Evolutionary conservation across 2,888 invertebrate genomes (phyloP), one percentile per base, ranked within the genome.

Genomic region (Linnaemya tessellans): DNA sequence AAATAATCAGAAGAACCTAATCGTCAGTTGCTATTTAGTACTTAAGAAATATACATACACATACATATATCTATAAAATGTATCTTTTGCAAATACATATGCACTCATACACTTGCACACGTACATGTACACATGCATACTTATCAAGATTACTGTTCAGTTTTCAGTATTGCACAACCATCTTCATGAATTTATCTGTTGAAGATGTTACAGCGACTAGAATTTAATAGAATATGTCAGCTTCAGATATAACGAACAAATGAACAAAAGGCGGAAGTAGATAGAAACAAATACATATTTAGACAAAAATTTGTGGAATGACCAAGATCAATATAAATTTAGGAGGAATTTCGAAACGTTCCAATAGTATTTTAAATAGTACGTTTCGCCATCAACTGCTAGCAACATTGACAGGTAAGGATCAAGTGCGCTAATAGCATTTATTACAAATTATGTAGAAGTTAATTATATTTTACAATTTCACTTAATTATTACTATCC

Each of bases 321-420:
- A 43, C 9, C 3, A 71, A 71, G 18, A n/a, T 74, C 3, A 51
- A 64, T 0, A 38, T 74, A 41, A 71, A 71, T 35, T 65, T 54
- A 41, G 49, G 49, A 58, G 2, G 10, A 49, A 46, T 68, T 15
- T 51, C 81, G 10, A 58, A 84, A 46, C 77, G 78, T 43, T 30
- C 77, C 0, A 73, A 84, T 46, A 71, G 86, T 18, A 77, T 87
- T 41, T 54, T 85, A 38, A 86, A 79, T 43, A 67, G n/a, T 0
- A 81, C 70, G 15, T 89, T 86, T n/a, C 88, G 89, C 1, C 87
- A 87, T 58, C 90, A 90, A 60, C 74, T 90, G 0, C 22, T 90
- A 75, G 90, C 90, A 15, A 89, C 90, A 0, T 13, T 90, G 7
- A 87, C 89, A 25, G 90, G 90, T 89, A 70, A 73, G 88, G 11